phyloP scores from a whole-genome alignment of 2,888 invertebrate species.

The Volucella zonaria region DNA sequence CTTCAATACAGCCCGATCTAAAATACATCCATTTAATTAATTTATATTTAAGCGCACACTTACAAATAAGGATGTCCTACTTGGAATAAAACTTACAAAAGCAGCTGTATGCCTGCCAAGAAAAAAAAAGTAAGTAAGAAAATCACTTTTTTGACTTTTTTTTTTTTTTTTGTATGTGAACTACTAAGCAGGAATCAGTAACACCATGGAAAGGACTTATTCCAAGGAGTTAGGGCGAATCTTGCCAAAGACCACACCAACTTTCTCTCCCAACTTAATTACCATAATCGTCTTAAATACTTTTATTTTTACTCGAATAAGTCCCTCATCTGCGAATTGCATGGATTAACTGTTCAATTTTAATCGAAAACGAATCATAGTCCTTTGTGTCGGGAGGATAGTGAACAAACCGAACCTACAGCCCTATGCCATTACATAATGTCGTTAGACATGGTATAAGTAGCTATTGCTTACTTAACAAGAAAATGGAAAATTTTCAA shows the following conservation, averaged over 20 bases:
- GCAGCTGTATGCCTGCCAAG: conserved; percentile 22
- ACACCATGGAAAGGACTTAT: conserved; percentile 25
- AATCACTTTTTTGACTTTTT: neutral
- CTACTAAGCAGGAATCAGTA: conserved; percentile 58
- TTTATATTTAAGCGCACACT: conserved; percentile 43
- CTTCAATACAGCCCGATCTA: conserved; percentile 1
- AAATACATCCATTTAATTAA: conserved; percentile 64
- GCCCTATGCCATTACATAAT: conserved; percentile 41
- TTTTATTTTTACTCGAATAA: conserved; percentile 37
- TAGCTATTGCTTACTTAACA: conserved; percentile 74
- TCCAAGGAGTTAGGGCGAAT: conserved; percentile 26
- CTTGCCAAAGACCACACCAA: neutral
- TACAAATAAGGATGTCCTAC: conserved; percentile 33
- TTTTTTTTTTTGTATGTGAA: conserved; percentile 39
- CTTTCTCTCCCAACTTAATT: conserved; percentile 53
- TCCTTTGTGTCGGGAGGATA: neutral
- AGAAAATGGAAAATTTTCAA: conserved; percentile 73
- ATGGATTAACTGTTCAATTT: conserved; percentile 68
- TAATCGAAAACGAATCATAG: conserved; percentile 54
- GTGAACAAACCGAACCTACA: conserved; percentile 52
- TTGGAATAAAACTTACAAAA: conserved; percentile 15
- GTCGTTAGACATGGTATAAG: conserved; percentile 57
- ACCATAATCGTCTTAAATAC: conserved; percentile 72
- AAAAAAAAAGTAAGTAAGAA: conserved; percentile 28
- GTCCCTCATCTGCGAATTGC: conserved; percentile 12